Evolutionary conservation across 2,797 vertebrate species (phyloP).

Genomic region (Gallinago nigripennis): DNA sequence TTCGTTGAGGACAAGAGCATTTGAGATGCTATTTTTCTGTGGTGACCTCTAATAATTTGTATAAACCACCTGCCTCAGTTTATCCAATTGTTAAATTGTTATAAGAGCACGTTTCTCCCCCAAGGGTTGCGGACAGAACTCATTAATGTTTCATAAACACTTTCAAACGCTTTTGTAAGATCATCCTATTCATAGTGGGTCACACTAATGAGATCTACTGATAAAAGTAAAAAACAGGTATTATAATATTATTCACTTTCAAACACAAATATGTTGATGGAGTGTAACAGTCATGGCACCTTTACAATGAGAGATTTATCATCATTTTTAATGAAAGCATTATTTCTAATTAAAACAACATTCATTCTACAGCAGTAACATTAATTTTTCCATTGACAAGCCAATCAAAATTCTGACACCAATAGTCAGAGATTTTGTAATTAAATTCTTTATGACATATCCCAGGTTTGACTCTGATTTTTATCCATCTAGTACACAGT

Average conservation of each 20-base stretch:
- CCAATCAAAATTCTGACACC: neutral
- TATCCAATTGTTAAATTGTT: conserved; percentile 43
- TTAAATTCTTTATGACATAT: neutral
- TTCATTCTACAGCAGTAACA: neutral
- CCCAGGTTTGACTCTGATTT: neutral
- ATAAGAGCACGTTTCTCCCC: neutral
- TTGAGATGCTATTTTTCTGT: neutral
- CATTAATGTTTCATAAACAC: conserved; percentile 51
- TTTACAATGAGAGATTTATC: neutral
- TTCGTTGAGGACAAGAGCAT: neutral
- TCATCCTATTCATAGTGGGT: neutral
- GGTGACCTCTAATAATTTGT: conserved; percentile 21
- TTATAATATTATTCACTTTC: neutral
- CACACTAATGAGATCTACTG: neutral
- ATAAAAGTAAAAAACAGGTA: neutral
- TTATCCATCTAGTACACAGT: neutral
- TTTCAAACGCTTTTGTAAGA: conserved; percentile 16
- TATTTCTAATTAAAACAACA: neutral
- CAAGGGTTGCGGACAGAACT: neutral
- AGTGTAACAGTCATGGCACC: neutral
- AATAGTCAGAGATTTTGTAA: neutral
- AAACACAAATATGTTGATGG: neutral
- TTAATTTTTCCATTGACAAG: neutral
- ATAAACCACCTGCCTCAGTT: conserved; percentile 14
- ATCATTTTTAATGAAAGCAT: neutral